These are phyloP conservation scores for Protonemura montana DNA, from an alignment of 2,888 invertebrate genomes.

Conservation along the genomic window DNA sequence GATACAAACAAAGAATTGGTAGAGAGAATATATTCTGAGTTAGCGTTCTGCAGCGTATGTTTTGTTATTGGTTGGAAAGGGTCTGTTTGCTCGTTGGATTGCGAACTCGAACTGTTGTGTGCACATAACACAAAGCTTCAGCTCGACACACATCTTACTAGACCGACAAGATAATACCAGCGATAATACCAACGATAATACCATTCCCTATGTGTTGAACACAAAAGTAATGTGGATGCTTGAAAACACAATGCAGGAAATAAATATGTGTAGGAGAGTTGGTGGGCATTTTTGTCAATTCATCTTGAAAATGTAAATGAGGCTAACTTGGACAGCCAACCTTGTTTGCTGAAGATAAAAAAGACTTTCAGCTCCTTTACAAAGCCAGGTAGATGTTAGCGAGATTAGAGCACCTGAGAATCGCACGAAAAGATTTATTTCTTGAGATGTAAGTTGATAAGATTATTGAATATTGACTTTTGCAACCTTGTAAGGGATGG, in stretches of 20 bases:
- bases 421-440: neutral
- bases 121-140: too few species aligned
- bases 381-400: neutral
- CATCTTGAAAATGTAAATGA: slow-evolving; percentile 4
- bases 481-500: neutral
- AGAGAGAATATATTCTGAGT: too few species aligned
- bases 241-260: neutral
- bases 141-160: too few species aligned
- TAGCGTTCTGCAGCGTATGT: too few species aligned
- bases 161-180: too few species aligned
- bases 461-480: neutral
- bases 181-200: too few species aligned
- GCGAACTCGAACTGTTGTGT: too few species aligned
- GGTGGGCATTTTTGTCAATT: neutral
- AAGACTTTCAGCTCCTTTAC: neutral
- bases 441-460: neutral
- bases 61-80: too few species aligned
- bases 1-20: too few species aligned
- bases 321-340: neutral
- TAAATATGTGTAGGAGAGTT: neutral
- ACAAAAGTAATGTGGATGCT: too few species aligned
- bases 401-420: neutral
- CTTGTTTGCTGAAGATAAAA: neutral
- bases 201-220: too few species aligned
- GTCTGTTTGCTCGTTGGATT: too few species aligned